Evolutionary conservation across 2,888 invertebrate species (phyloP).

Genomic region (Aporophyla lueneburgensis): DNA sequence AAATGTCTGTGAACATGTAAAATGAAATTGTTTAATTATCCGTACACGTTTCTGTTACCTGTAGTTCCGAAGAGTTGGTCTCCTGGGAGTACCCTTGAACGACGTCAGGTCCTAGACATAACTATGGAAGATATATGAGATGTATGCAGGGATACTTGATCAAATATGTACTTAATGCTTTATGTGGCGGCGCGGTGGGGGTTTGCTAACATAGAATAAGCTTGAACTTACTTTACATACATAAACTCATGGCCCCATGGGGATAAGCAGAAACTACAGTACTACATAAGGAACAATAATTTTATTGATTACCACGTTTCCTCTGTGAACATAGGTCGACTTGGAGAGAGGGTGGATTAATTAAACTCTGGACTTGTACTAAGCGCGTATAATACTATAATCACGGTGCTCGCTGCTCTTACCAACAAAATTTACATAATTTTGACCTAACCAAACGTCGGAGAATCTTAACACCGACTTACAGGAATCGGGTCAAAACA

Average conservation of each 20-base stretch:
- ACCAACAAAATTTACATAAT: too few species aligned
- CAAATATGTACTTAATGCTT: constrained; percentile 26
- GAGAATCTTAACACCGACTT: too few species aligned
- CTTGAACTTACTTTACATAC: too few species aligned
- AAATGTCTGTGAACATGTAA: constrained; percentile 52
- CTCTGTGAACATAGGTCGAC: too few species aligned
- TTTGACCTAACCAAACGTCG: too few species aligned
- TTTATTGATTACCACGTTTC: too few species aligned
- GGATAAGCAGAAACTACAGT: background rate
- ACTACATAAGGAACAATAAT: too few species aligned
- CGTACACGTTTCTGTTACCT: constrained; percentile 63
- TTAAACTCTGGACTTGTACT: too few species aligned
- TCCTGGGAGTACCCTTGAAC: constrained; percentile 16
- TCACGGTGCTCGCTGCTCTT: too few species aligned
- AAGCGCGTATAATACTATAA: too few species aligned
- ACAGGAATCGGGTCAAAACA: too few species aligned
- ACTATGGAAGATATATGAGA: background rate
- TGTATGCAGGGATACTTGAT: constrained; percentile 5
- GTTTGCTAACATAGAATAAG: background rate
- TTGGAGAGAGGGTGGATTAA: too few species aligned
- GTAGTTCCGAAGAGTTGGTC: constrained; percentile 63
- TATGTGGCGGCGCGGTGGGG: background rate
- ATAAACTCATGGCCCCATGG: background rate
- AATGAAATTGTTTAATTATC: constrained; percentile 73
- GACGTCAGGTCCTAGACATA: background rate